A percentile compares a stretch with the other conserved stretches of the same genome.
phyloP scores from a whole-genome alignment of 2,797 vertebrate genomes.

The Cuculus canorus region DNA sequence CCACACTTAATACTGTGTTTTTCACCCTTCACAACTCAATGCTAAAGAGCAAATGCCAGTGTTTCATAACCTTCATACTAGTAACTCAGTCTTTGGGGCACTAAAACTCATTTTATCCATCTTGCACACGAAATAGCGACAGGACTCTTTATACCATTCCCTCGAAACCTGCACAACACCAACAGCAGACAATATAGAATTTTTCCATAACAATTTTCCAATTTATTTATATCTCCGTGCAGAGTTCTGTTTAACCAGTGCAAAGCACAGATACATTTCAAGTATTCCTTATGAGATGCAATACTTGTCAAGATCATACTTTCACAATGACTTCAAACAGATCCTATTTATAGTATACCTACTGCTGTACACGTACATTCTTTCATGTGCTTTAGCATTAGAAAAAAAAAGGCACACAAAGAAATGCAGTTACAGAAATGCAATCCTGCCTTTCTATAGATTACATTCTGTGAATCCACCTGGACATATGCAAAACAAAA shows the following conservation, averaged over 20 bases:
- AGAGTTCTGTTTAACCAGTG: not conserved
- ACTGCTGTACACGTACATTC: not conserved
- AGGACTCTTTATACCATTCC: not conserved
- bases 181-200: accelerated
- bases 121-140: not conserved
- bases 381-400: not conserved
- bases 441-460: not conserved
- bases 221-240: not conserved
- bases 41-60: not conserved
- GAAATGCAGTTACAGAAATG: not conserved
- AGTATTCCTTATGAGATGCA: not conserved
- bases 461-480: not conserved
- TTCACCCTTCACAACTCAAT: not conserved
- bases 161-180: not conserved
- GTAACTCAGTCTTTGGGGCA: not conserved
- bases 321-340: not conserved
- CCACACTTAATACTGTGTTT: not conserved
- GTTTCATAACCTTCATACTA: not conserved
- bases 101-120: not conserved
- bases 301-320: not conserved
- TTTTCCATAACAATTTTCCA: not conserved
- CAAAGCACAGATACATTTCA: not conserved
- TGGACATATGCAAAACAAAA: not conserved
- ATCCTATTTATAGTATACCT: not conserved
- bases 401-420: accelerated